A percentile compares a stretch with the other conserved stretches of the same genome.
phyloP scores from a whole-genome alignment of 1,140 invertebrate genomes.

The Onthophagus taurus region DNA sequence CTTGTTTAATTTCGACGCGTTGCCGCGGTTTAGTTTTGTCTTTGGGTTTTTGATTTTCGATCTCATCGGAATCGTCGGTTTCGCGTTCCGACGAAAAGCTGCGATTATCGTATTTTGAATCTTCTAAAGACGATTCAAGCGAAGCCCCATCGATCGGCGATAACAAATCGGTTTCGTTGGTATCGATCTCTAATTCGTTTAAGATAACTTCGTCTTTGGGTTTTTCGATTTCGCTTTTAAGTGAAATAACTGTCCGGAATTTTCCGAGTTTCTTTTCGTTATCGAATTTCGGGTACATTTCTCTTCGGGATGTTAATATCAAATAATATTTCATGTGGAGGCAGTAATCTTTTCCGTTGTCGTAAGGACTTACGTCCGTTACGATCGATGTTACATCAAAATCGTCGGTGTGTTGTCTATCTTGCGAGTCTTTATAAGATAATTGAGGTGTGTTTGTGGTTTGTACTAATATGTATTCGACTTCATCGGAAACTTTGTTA shows the following conservation, averaged over 20 bases:
- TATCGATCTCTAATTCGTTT: conserved; percentile 16
- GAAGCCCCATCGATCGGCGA: neutral
- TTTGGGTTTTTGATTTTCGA: conserved; percentile 14
- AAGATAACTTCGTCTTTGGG: conserved; percentile 8
- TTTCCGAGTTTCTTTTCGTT: conserved; percentile 54
- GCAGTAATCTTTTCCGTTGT: conserved; percentile 37
- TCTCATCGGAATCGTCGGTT: conserved; percentile 8
- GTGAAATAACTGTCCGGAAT: conserved; percentile 48
- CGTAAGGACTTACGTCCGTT: conserved; percentile 43
- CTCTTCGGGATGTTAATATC: conserved; percentile 54
- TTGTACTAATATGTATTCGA: conserved; percentile 54
- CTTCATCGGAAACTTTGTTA: conserved; percentile 34
- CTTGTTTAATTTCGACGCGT: conserved; percentile 43
- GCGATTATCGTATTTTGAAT: neutral
- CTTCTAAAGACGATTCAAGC: neutral
- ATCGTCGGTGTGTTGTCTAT: conserved; percentile 53
- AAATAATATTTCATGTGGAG: conserved; percentile 64
- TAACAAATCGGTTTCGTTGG: neutral
- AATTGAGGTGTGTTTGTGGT: conserved; percentile 47
- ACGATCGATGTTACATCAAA: conserved; percentile 64
- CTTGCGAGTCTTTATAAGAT: conserved; percentile 52
- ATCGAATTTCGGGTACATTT: conserved; percentile 60
- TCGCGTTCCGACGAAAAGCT: neutral
- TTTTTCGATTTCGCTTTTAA: conserved; percentile 1
- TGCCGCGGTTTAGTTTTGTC: conserved; percentile 3